These are phyloP conservation scores for Blennius ocellaris DNA, from an alignment of 2,113 vertebrate genomes.

Conservation along the genomic window DNA sequence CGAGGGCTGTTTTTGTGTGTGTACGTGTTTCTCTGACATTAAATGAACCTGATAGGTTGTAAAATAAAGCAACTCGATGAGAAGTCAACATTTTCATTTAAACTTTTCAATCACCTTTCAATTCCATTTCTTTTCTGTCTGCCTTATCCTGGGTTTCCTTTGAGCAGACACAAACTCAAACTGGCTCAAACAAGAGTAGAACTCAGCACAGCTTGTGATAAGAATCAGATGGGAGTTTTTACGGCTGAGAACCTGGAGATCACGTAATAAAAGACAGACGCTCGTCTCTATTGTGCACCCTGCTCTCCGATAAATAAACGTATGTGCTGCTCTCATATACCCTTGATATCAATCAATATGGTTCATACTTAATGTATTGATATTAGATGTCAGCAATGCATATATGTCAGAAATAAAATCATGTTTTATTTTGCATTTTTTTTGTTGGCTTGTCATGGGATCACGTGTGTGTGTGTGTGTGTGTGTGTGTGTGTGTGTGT, in stretches of 20 bases:
- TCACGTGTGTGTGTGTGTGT: constrained; percentile 12
- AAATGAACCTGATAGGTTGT: constrained; percentile 22
- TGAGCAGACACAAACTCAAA: constrained; percentile 23
- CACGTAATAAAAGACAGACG: constrained; percentile 37
- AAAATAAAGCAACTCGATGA: constrained; percentile 6
- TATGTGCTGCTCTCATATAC: background rate
- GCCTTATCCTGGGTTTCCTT: background rate
- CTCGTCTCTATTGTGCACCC: constrained; percentile 6
- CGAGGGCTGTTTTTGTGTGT: background rate
- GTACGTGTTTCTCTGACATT: background rate
- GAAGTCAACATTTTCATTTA: background rate
- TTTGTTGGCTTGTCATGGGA: constrained; percentile 31
- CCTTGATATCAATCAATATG: constrained; percentile 10
- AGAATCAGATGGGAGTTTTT: constrained; percentile 48
- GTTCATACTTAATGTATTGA: constrained; percentile 24
- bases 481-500: constrained; percentile 1
- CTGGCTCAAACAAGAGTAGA: constrained; percentile 3
- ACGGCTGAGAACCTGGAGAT: constrained; percentile 13
- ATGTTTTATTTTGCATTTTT: background rate
- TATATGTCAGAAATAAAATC: constrained; percentile 2
- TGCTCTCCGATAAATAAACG: constrained; percentile 11
- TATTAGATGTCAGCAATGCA: constrained; percentile 18
- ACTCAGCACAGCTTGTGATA: constrained; percentile 43
- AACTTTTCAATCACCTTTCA: background rate
- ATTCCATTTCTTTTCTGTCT: background rate